Evolutionary conservation across 2,113 vertebrate genomes (phyloP), one percentile per base, ranked within the genome.

Genomic region (Siphamia tubifer): DNA sequence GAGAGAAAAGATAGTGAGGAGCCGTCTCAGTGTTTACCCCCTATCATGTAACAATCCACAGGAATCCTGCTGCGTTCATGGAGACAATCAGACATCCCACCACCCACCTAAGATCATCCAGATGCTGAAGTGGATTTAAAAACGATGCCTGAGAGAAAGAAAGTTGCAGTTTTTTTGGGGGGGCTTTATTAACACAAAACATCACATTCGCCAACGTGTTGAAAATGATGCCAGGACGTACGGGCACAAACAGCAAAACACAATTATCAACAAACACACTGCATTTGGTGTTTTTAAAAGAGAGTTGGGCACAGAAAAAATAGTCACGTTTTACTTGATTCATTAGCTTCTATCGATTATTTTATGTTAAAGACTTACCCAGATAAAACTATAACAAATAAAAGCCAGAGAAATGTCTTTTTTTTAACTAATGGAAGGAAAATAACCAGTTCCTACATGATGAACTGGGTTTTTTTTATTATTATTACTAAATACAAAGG

Each of bases 1-100:
- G 86, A 82, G 35, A 74, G 67, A 3, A 83, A 77, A 3, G 79
- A 86, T 11, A 75, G 77, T 38, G 71, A 75, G 54, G 83, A 87
- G 35, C 5, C 54, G 0, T 5, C 78, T 47, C 82, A 72, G 51
- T 81, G 70, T 73, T 78, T 87, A 45, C 88, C 85, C 5, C 79
- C 82, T 2, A 61, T 84, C 49, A 54, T 86, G 12, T 91, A 90
- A 79, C 47, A 49, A 24, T 15, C 17, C 7, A 15, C 38, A 19
- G 25, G 23, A 15, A 54, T 7, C 0, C 0, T n/a, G 74, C 20
- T 45, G 27, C 39, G 2, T 25, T 61, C 40, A 58, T 30, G 63
- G 12, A 20, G 35, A 24, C 6, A n/a, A 28, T 69, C 8, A 10
- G 15, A 48, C 35, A 6, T 48, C 28, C 17, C 21, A n/a, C 15